Evolutionary conservation across 2,797 vertebrate species (phyloP).

Genomic region (Rhynchonycteris naso): DNA sequence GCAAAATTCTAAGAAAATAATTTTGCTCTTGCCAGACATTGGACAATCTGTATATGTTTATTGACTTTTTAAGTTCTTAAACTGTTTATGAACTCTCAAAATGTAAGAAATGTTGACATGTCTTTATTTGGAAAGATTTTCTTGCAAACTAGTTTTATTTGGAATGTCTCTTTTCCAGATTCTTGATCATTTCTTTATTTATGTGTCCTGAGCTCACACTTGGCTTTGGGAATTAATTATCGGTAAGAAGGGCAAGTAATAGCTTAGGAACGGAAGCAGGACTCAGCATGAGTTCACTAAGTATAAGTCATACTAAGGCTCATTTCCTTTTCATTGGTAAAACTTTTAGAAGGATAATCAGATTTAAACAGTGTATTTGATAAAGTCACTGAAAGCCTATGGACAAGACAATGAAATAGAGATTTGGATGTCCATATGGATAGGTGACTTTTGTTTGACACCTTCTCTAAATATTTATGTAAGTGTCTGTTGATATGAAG

Average conservation of each 20-base stretch:
- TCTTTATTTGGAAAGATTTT: conserved; percentile 37
- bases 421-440: background rate
- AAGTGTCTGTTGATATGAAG: background rate
- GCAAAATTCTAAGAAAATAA: conserved; percentile 37
- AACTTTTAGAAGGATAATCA: conserved; percentile 8
- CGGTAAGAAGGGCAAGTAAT: conserved; percentile 28
- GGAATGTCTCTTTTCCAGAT: conserved; percentile 12
- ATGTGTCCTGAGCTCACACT: background rate
- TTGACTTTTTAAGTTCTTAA: conserved; percentile 46
- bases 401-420: conserved; percentile 43
- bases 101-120: conserved; percentile 6
- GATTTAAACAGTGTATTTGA: conserved; percentile 24
- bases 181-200: conserved; percentile 32
- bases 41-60: background rate
- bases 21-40: conserved; percentile 9
- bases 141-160: conserved; percentile 21
- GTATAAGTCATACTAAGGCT: background rate
- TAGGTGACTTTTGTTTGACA: conserved; percentile 28
- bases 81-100: conserved; percentile 51
- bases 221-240: conserved; percentile 13
- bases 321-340: conserved; percentile 50
- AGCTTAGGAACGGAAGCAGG: background rate
- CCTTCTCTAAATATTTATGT: background rate
- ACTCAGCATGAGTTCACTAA: conserved; percentile 6
- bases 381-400: background rate